Base-by-base conservation (phyloP, 2,888 invertebrate species). In the Pachliopta kotzebuea region DNA sequence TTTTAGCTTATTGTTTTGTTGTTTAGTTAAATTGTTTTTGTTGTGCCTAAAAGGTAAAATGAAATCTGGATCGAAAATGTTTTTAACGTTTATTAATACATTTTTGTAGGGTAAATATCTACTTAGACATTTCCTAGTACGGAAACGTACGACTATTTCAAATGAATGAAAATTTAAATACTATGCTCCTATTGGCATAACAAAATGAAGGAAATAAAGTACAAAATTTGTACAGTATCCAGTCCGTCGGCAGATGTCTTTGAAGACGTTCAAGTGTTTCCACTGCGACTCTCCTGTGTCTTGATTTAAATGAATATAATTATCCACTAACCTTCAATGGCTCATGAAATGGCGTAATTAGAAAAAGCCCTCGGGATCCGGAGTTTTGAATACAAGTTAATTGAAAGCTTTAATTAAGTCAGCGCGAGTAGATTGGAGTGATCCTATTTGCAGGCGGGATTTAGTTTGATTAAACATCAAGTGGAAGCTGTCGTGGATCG, bases 391-490 rank as follows among this genome's bases (percentile, higher is more conserved):
- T 72, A 73, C 70, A 66, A 72, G 70, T 73, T 72, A 76, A 76
- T 75, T 76, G 74, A 73, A 74, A 72, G 69, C 74, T 68, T 74
- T 72, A 73, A 76, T 74, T 72, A 73, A 71, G 71, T 69, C 68
- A 60, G 69, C 67, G 70, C 68, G 70, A 65, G 74, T 60, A 60
- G 60, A 65, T 61, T 53, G 56, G 56, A 57, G 56, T 56, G 60
- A 60, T 56, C 65, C 61, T 61, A 61, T 65, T 65, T 58, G 54
- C 61, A 53, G 56, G 55, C 56, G 45, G 61, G 65, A 65, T 65
- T 65, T 54, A 61, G 57, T 61, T 61, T 65, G 65, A 65, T 65
- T 61, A 61, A 65, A 61, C 65, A 65, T 31, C 53, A 63, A 58
- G 42, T 60, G 14, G 56, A 49, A 11, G 37, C 2, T 37, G 37